These are phyloP conservation scores for Drosophila kikkawai DNA, from an alignment of 1,140 invertebrate genomes.

Conservation along the genomic window DNA sequence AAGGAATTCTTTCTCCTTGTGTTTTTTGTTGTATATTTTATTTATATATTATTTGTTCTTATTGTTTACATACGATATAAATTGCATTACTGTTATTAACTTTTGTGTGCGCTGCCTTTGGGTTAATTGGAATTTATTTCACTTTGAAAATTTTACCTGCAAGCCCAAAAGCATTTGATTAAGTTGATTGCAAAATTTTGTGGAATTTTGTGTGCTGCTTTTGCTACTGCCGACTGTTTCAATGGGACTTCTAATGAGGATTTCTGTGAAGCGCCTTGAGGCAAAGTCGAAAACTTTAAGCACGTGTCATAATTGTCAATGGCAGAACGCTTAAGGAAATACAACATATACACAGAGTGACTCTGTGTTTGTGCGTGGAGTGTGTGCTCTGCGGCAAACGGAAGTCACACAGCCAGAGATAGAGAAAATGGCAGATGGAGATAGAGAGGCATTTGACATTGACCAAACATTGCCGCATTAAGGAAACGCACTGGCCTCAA, in stretches of 20 bases:
- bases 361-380: not conserved
- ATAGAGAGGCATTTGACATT: conserved; percentile 63
- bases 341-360: conserved; percentile 2
- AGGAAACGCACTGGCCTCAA: conserved; percentile 68
- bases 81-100: conserved; percentile 3
- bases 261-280: conserved; percentile 20
- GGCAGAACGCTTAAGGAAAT: conserved; percentile 46
- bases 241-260: conserved; percentile 37
- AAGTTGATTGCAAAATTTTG: conserved; percentile 15
- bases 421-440: conserved; percentile 15
- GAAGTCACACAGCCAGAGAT: conserved; percentile 52
- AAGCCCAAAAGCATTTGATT: conserved; percentile 21
- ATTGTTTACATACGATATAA: not conserved
- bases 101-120: not conserved
- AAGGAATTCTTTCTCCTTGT: not conserved
- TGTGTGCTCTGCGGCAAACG: conserved; percentile 46
- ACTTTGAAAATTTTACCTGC: conserved; percentile 14
- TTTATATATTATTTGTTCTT: not conserved
- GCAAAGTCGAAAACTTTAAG: conserved; percentile 48
- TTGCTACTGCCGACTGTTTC: conserved; percentile 1
- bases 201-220: conserved; percentile 10
- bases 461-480: conserved; percentile 68
- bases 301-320: conserved; percentile 78
- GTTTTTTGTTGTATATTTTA: not conserved
- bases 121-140: conserved; percentile 24